These are phyloP conservation scores for Neodon shergylaensis DNA, from an alignment of 2,113 vertebrate genomes.

Conservation along the genomic window DNA sequence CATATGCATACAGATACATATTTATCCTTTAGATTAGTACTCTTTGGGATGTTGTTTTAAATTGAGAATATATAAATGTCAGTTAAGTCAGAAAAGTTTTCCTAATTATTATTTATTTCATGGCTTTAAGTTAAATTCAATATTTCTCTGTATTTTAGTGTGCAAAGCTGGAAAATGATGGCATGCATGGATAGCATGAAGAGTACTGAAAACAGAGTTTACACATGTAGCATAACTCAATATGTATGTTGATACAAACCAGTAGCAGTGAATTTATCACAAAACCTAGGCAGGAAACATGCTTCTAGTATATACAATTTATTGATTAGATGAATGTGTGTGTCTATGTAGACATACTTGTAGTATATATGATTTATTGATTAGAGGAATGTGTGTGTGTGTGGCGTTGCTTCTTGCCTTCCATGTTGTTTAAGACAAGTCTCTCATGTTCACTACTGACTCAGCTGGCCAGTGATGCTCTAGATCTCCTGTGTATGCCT, in stretches of 20 bases:
- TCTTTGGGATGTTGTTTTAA: not conserved
- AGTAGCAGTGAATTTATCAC: not conserved
- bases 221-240: not conserved
- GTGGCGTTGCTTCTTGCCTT: not conserved
- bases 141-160: not conserved
- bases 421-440: not conserved
- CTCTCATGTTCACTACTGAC: not conserved
- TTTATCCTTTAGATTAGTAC: not conserved
- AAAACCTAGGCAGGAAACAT: not conserved
- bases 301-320: not conserved
- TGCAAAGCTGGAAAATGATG: slow-evolving; percentile 38
- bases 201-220: not conserved
- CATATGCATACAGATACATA: not conserved
- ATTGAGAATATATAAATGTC: slow-evolving; percentile 25
- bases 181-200: not conserved
- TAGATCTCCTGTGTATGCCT: not conserved
- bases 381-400: not conserved
- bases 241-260: not conserved
- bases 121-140: not conserved
- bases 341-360: not conserved
- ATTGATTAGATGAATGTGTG: not conserved
- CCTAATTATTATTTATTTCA: not conserved
- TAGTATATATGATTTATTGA: not conserved
- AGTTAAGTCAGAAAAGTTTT: slow-evolving; percentile 36
- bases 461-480: not conserved